Evolutionary conservation across 2,888 invertebrate genomes (phyloP).

Genomic region (Andrena chrysosceles): DNA sequence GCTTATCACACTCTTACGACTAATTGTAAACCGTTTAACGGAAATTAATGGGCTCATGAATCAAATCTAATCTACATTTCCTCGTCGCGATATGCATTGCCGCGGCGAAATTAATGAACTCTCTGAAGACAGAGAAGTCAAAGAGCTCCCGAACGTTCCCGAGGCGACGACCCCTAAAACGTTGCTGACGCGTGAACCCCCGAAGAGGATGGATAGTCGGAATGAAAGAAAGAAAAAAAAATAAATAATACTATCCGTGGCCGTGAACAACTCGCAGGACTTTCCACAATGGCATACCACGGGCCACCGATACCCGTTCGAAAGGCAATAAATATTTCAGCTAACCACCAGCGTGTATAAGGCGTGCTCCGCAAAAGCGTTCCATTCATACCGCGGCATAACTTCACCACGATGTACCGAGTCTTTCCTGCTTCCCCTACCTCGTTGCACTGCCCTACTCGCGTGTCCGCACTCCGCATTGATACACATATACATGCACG

Average conservation of each 20-base stretch:
- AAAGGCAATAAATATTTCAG: conserved; percentile 82
- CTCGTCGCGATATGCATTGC: too few relatives aligned
- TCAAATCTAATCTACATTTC: too few relatives aligned
- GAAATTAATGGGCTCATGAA: too few relatives aligned
- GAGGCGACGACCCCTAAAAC: neutral
- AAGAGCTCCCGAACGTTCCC: neutral
- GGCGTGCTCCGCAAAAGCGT: conserved; percentile 79
- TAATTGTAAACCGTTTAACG: too few relatives aligned
- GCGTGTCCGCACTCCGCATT: conserved; percentile 58
- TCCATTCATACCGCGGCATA: conserved; percentile 78
- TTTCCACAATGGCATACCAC: conserved; percentile 73
- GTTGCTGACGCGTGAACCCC: neutral
- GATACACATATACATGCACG: conserved; percentile 63
- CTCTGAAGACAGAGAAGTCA: neutral
- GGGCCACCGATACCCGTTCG: conserved; percentile 75
- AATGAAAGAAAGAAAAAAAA: neutral
- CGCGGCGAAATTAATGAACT: too few relatives aligned
- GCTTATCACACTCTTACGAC: too few relatives aligned
- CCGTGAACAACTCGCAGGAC: conserved; percentile 61
- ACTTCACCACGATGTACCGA: conserved; percentile 60
- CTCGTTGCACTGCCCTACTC: conserved; percentile 35
- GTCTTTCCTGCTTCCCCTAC: conserved; percentile 57
- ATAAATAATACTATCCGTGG: conserved; percentile 43
- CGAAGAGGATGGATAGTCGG: neutral
- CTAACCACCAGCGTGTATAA: conserved; percentile 76